A percentile compares a stretch with the other conserved stretches of the same genome.
Evolutionary conservation across 2,113 vertebrate species (phyloP).

Genomic region (Pseudonaja textilis): DNA sequence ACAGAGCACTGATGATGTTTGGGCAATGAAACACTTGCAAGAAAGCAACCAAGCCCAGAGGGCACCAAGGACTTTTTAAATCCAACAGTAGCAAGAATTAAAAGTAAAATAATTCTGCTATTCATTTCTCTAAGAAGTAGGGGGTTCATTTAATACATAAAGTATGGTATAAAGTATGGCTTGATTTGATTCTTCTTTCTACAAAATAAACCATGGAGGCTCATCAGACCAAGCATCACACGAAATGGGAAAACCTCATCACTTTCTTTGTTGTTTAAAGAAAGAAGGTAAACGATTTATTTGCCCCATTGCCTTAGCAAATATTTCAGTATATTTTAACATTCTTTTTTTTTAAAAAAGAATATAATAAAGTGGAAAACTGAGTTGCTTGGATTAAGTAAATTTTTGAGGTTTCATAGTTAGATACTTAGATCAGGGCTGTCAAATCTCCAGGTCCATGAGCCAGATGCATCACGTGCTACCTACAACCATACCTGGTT

Average conservation of each 20-base stretch:
- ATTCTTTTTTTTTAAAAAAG: no score
- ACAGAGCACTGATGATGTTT: no score
- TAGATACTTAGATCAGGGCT: background rate
- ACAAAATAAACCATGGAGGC: background rate
- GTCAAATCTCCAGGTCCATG: no score
- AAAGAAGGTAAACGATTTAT: background rate
- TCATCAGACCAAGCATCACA: background rate
- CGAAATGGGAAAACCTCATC: background rate
- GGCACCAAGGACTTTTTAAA: background rate
- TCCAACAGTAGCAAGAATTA: background rate
- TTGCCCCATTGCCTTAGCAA: background rate
- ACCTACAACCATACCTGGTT: no score
- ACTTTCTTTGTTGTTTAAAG: background rate
- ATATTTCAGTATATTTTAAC: background rate
- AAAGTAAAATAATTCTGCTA: background rate
- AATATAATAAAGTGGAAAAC: background rate
- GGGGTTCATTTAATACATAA: background rate
- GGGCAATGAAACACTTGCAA: no score
- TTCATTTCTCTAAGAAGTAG: background rate
- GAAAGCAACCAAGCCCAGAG: no score
- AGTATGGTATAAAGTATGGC: background rate
- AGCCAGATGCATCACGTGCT: no score
- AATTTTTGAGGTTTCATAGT: background rate
- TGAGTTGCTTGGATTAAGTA: background rate
- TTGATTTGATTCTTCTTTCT: background rate